Evolutionary conservation across 2,888 invertebrate species (phyloP).

Genomic region (Helicoverpa assulta): DNA sequence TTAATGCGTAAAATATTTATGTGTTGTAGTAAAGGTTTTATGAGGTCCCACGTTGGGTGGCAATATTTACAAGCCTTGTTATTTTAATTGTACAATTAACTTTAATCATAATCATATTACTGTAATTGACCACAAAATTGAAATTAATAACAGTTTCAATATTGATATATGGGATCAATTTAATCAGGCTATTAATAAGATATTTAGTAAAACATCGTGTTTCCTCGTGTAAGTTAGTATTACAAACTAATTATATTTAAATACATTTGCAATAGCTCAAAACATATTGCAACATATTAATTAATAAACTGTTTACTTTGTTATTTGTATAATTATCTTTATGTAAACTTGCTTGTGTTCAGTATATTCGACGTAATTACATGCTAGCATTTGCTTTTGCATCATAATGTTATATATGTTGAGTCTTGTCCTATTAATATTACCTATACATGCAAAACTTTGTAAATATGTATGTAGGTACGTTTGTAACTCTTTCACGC

Average conservation of each 20-base stretch:
- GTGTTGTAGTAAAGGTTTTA: neutral
- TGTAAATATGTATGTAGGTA: no score
- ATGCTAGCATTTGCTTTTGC: no score
- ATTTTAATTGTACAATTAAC: neutral
- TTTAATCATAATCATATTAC: neutral
- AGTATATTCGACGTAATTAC: no score
- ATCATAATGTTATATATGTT: no score
- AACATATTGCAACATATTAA: neutral
- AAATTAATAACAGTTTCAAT: slow-evolving; percentile 15
- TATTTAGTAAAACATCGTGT: neutral
- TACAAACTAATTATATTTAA: neutral
- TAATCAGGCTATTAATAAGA: slow-evolving; percentile 22
- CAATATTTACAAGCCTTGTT: slow-evolving; percentile 1
- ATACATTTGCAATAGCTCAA: neutral
- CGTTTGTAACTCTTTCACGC: no score
- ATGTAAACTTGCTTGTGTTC: no score
- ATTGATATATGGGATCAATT: slow-evolving; percentile 1
- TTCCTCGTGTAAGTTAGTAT: slow-evolving; percentile 9
- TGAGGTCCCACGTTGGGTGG: slow-evolving; percentile 24
- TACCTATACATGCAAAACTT: no score
- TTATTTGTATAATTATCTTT: neutral
- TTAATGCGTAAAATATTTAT: neutral
- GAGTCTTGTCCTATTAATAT: no score
- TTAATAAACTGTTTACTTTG: neutral
- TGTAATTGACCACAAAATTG: neutral